These are phyloP conservation scores for Margarornis squamiger DNA, from an alignment of 2,797 vertebrate genomes.

Conservation along the genomic window DNA sequence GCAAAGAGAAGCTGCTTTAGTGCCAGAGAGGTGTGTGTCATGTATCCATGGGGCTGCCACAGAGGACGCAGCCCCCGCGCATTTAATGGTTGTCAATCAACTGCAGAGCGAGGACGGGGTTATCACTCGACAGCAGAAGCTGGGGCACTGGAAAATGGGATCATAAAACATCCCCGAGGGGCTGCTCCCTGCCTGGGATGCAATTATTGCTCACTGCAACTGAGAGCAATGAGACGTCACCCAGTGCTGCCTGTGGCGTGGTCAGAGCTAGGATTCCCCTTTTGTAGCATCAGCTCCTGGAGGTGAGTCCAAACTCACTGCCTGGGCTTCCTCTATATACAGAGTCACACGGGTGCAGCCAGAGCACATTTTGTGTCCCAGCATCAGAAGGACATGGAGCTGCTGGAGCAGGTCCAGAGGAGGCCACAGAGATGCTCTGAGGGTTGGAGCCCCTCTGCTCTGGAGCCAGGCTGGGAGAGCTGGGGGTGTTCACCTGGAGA, in stretches of 20 bases:
- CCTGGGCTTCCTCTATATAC: background rate
- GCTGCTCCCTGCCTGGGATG: background rate
- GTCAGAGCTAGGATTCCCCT: background rate
- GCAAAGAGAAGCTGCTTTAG: background rate
- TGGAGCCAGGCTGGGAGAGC: background rate
- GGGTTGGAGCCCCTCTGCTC: background rate
- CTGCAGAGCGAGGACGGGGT: accelerated
- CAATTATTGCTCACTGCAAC: accelerated
- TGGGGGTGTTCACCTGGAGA: background rate
- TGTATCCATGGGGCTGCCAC: background rate
- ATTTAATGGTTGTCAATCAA: background rate
- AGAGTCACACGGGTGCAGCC: accelerated
- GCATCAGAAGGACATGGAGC: background rate
- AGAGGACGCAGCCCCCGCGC: accelerated
- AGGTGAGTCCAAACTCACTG: background rate
- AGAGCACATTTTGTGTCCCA: background rate
- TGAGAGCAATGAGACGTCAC: background rate
- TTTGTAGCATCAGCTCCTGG: accelerated
- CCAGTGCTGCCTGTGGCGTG: accelerated
- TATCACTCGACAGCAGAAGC: background rate
- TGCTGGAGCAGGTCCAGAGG: accelerated
- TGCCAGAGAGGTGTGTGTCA: background rate
- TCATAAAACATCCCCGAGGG: background rate
- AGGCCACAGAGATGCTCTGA: background rate
- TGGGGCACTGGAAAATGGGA: background rate